Base-by-base conservation (phyloP, 2,888 invertebrate genomes). In the Athalia circularis region DNA sequence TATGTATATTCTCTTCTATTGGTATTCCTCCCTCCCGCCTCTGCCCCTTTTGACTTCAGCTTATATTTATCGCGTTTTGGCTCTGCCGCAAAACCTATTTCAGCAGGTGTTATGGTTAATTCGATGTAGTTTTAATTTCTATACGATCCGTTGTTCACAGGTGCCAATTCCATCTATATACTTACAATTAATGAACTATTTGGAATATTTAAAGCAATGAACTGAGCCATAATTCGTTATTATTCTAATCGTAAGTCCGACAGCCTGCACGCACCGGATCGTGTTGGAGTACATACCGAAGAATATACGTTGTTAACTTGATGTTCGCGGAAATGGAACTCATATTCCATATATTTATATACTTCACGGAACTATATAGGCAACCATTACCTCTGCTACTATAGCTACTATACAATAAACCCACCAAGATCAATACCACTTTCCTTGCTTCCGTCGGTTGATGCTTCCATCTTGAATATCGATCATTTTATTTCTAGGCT, bases 191-290 rank as follows among this genome's bases (percentile, higher is more conserved):
- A 13, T 59, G 47, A 59, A 59, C 72, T 61, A 45, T 59, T 59
- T 52, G 8, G 9, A 9, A 72, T 47, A 59, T 45, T 47, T 72
- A 47, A 47, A 59, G 59, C 59, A 61, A 2, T 9, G 1, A 54
- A 11, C 4, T 61, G 45, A 15, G 47, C 48, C 13, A 64, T 77
- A 77, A 80, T 80, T 81, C 82, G 83, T 85, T 88, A 91, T 90
- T 84, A 90, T 94, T 94, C 47, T 15, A n/a, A n/a, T n/a, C n/a
- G n/a, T n/a, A 52, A 68, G 50, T 52, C 68, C 43, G 47, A 54
- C 52, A 54, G 43, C 29, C n/a, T 54, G 54, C n/a, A 68, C 52
- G 68, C 68, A 15, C 54, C 29, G 29, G 29, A 29, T 29, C 29
- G 29, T 29, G 13, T 54, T 47, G 68, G 52, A 68, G 50, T 59